These are phyloP conservation scores for Hiodon alosoides DNA, from an alignment of 2,113 vertebrate species.

Conservation along the genomic window DNA sequence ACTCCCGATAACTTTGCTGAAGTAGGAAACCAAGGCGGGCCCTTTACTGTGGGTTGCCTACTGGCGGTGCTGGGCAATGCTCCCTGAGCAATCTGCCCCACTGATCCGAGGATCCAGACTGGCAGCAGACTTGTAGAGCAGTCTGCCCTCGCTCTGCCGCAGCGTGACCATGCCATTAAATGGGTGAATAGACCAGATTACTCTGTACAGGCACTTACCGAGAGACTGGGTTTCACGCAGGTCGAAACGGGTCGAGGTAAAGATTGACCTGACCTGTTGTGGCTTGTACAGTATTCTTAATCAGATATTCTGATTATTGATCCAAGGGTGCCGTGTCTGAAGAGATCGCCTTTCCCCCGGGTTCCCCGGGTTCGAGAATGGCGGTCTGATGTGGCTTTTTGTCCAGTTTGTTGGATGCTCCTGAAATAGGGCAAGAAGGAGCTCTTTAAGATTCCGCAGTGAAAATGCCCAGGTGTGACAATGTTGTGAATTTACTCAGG, in stretches of 20 bases:
- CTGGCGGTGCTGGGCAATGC: not conserved
- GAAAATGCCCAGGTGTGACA: too few species aligned
- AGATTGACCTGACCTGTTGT: not conserved
- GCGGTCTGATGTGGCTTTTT: too few species aligned
- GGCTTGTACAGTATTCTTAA: not conserved
- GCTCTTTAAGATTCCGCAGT: too few species aligned
- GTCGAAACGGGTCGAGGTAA: not conserved
- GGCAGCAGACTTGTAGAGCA: too few species aligned
- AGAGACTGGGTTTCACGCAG: not conserved
- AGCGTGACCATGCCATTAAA: not conserved
- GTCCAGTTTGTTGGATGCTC: too few species aligned
- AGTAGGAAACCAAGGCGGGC: constrained; percentile 31
- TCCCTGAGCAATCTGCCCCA: not conserved
- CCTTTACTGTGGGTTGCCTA: not conserved
- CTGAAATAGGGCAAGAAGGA: too few species aligned
- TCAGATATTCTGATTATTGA: not conserved
- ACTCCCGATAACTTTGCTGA: constrained; percentile 32
- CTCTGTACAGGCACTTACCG: not conserved
- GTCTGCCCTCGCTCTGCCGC: not conserved
- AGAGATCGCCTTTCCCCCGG: too few species aligned
- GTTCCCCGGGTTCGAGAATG: too few species aligned
- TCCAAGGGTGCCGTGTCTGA: not conserved
- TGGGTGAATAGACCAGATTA: not conserved
- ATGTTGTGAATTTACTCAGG: too few species aligned
- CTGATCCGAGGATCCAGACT: not conserved